These are phyloP conservation scores for Cyprinella venusta DNA, from an alignment of 2,797 vertebrate species.

Conservation along the genomic window DNA sequence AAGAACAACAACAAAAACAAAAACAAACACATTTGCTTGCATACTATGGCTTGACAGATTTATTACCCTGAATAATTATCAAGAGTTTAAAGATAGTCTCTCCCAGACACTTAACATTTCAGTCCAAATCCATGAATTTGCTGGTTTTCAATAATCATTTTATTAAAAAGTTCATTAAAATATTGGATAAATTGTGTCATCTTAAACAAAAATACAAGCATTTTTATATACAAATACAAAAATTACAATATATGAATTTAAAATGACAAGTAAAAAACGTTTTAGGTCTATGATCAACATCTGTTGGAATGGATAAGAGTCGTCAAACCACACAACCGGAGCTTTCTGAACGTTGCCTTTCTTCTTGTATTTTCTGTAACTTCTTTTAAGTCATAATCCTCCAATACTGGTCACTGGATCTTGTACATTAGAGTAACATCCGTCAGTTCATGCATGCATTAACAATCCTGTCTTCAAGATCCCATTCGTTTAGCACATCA, in stretches of 20 bases:
- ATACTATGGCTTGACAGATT: too few relatives aligned
- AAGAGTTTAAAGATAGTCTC: background rate
- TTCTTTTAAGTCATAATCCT: background rate
- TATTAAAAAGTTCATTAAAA: constrained; percentile 80
- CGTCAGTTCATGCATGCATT: constrained; percentile 22
- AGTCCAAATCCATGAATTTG: background rate
- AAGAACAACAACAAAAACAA: background rate
- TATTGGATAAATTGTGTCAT: constrained; percentile 64
- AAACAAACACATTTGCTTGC: background rate
- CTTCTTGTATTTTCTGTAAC: constrained; percentile 4
- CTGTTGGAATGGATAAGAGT: background rate
- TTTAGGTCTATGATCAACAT: background rate
- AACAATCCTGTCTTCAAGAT: background rate
- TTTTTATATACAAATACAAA: constrained; percentile 80
- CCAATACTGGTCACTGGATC: background rate
- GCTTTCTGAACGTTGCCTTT: background rate
- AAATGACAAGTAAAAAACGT: background rate
- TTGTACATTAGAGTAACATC: background rate
- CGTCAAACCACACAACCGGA: background rate
- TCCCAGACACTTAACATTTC: background rate
- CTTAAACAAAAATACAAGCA: constrained; percentile 71
- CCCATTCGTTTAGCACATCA: background rate
- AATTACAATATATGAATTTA: constrained; percentile 52
- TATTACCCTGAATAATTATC: background rate
- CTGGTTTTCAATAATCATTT: constrained; percentile 62